Percentiles rank a stretch among this genome's conserved stretches.
Conservation (phyloP, 2,797 vertebrate species). For the Sphenodon punctatus region DNA sequence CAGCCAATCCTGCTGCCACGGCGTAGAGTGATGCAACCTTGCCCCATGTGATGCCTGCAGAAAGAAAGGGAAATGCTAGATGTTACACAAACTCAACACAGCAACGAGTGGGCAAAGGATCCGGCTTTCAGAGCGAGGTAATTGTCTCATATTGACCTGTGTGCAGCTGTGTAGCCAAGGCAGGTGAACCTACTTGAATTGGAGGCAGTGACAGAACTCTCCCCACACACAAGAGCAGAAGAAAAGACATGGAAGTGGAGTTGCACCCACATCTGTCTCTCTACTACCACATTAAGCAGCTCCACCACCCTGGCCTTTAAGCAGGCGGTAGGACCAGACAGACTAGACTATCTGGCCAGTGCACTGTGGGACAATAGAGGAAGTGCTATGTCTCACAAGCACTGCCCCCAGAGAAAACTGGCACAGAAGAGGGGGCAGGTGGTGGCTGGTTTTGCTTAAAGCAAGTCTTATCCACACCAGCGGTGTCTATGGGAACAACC, state of each 20-base stretch:
- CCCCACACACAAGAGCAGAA: neutral
- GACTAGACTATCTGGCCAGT: too few relatives aligned
- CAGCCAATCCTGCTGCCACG: slow-evolving; percentile 90
- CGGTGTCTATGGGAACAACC: too few relatives aligned
- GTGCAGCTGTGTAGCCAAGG: too few relatives aligned
- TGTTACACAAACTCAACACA: neutral
- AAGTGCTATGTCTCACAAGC: fast-evolving
- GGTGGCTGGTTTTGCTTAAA: neutral
- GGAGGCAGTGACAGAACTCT: neutral
- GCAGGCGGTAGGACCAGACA: too few relatives aligned
- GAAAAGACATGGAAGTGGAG: neutral
- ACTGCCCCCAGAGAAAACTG: neutral
- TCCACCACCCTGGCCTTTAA: too few relatives aligned
- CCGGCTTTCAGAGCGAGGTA: fast-evolving
- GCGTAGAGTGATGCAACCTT: slow-evolving; percentile 96
- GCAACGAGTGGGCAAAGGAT: too few relatives aligned
- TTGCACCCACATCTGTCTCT: neutral
- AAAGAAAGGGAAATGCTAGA: neutral
- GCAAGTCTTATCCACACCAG: too few relatives aligned
- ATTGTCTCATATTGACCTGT: fast-evolving
- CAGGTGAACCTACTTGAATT: fast-evolving
- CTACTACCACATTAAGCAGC: too few relatives aligned
- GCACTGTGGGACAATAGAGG: neutral
- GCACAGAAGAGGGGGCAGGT: neutral
- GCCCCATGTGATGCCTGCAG: slow-evolving; percentile 93